Conservation (phyloP, 2,797 vertebrate genomes). For the Calcarius lapponicus region DNA sequence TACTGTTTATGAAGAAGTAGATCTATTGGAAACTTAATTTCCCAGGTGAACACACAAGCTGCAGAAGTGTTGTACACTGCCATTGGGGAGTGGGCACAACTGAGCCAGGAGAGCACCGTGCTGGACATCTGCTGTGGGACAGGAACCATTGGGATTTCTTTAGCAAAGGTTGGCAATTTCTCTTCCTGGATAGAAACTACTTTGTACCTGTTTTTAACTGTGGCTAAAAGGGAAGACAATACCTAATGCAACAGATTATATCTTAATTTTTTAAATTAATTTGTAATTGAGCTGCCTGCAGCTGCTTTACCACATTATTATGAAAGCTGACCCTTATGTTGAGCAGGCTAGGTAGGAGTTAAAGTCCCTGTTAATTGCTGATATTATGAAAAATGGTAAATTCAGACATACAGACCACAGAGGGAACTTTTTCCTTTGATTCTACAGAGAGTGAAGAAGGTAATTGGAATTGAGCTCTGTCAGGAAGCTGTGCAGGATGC, state of each 20-base stretch:
- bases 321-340: neutral
- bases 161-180: constrained; percentile 83
- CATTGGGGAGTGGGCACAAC: constrained; percentile 91
- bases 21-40: neutral
- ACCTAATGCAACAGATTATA: neutral
- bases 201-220: neutral
- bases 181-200: neutral
- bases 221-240: neutral
- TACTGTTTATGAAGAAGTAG: neutral
- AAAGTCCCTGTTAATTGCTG: neutral
- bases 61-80: constrained; percentile 91
- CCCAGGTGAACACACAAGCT: constrained; percentile 90
- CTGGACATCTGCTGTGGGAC: constrained; percentile 96
- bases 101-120: constrained; percentile 85
- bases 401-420: neutral
- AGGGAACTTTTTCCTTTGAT: neutral
- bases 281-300: neutral
- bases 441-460: constrained; percentile 89
- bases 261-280: neutral
- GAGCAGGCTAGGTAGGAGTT: neutral
- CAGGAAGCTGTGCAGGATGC: constrained; percentile 95
- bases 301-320: neutral
- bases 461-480: constrained; percentile 94
- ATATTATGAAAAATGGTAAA: neutral
- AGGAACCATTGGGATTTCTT: constrained; percentile 93